Evolutionary conservation across 2,888 invertebrate genomes (phyloP), one percentile per base, ranked within the genome.

Genomic region (Petrolisthes cinctipes): DNA sequence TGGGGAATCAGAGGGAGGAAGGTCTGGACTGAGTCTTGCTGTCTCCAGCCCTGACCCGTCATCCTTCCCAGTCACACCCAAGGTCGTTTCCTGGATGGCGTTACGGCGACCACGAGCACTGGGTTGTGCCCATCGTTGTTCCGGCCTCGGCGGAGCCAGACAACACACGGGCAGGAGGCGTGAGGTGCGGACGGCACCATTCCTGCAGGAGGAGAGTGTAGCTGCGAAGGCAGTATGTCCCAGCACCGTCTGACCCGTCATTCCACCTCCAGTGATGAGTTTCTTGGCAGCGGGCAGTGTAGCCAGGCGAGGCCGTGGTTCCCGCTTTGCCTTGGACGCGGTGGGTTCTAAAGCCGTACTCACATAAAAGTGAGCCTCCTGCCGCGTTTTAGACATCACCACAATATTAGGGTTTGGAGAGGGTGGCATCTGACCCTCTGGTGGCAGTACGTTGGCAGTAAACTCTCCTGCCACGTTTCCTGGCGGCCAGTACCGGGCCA

Each of bases 391-490:
- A 5, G 90, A 90, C 68, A 89, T 56, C 6, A 79, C 76, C 9
- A 53, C 66, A 7, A 66, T 56, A 5, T 37, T 53, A 20, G 57
- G 57, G 17, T 17, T 37, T 14, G 20, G 71, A 20, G 51, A 66
- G n/a, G 5, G 11, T 20, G 51, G 17, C 23, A 51, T 7, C n/a
- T 82, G 82, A 17, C 84, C 79, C 14, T 79, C 14, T 1, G 90
- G 88, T 5, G 89, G 91, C 54, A 83, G 88, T 11, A 91, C 91
- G 68, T 91, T 91, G 66, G 86, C 79, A n/a, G 71, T 79, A 82
- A 91, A 91, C 83, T 89, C 79, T 0, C 91, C 91, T 14, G 88
- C 87, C 4, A 90, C 54, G 86, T 91, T 91, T 20, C 91, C 91
- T 4, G 83, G 82, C 4, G 91, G 91, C 61, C 66, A 86, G 89